Base-by-base conservation (phyloP, 30 jellyfish, hydroid and myxozoan species). In the Catostylus mosaicus region DNA sequence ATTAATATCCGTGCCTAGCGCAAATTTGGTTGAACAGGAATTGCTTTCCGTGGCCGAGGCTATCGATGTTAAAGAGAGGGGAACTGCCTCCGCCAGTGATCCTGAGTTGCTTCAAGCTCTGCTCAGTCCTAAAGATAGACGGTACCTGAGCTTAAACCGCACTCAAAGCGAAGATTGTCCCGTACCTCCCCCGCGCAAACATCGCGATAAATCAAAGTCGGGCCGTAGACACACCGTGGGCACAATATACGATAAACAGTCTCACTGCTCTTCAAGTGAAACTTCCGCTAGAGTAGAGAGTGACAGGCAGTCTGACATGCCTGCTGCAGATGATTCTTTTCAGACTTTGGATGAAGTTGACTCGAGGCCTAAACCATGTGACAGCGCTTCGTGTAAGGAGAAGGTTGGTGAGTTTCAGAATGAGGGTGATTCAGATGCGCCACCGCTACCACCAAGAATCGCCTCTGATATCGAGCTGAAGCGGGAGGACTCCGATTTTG, bases 161-260 rank as follows among this genome's bases (percentile, higher is more conserved):
- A 45, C 78, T 3, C 70, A 20, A 27, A 84, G 88, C 66, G 88
- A 74, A 32, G 88, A 72, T 1, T 22, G 66, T 64, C 96, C 96
- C 33, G 64, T 75, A 24, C 96, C 86, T 30, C 96, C 96, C 1
- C 96, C 96, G 0, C 77, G 96, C 29, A 77, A 68, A 27, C 77
- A 54, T 31, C 90, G 96, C 7, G 68, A 76, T 20, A 73, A 60
- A 40, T 22, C 73, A 0, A 54, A 86, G n/a, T 73, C 73, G 12
- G 22, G 70, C 30, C 96, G 92, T 10, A 43, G 92, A 27, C 86
- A 82, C 50, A 82, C 92, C 3, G 70, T 72, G 32, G 85, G 85
- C 2, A 63, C 79, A 2, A 48, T 74, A 35, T 30, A 82, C 16
- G 71, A 3, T 3, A 26, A 59, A 59, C 40, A 59, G 38, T 6